Percentiles rank a stretch among this genome's conserved stretches.
phyloP scores from a whole-genome alignment of 2,113 vertebrate species.

The Silurus meridionalis region DNA sequence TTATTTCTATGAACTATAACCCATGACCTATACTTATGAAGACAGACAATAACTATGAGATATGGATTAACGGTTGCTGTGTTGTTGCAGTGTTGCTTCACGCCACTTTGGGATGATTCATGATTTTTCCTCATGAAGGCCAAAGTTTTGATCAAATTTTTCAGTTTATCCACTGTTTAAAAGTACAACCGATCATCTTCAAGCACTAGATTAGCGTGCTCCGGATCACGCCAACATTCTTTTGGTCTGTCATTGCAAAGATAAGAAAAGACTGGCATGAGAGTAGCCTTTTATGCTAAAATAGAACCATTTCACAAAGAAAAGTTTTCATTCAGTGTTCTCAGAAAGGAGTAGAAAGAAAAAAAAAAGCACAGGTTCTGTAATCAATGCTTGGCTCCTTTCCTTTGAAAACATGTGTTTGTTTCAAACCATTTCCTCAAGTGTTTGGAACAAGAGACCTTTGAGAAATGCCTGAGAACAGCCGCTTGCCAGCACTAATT shows the following conservation, averaged over 20 bases:
- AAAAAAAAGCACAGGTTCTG: not conserved
- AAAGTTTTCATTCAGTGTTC: conserved; percentile 13
- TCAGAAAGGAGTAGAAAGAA: not conserved
- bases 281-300: conserved; percentile 12
- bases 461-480: conserved; percentile 17
- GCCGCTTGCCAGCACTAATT: not conserved
- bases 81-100: not conserved
- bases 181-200: not conserved
- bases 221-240: not conserved
- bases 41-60: not conserved
- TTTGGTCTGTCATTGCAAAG: not conserved
- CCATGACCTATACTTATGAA: not conserved
- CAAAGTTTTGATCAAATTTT: not conserved
- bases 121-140: not conserved
- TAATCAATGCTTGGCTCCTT: conserved; percentile 15
- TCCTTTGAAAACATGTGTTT: conserved; percentile 36
- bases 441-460: conserved; percentile 25
- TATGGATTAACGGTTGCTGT: not conserved
- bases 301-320: not conserved
- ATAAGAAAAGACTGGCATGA: conserved; percentile 18
- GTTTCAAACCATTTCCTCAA: conserved; percentile 17
- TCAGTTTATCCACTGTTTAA: not conserved
- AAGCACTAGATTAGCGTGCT: not conserved
- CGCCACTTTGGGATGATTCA: not conserved
- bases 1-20: not conserved